phyloP scores from a whole-genome alignment of 2,888 invertebrate genomes.

The Magallana nippona region DNA sequence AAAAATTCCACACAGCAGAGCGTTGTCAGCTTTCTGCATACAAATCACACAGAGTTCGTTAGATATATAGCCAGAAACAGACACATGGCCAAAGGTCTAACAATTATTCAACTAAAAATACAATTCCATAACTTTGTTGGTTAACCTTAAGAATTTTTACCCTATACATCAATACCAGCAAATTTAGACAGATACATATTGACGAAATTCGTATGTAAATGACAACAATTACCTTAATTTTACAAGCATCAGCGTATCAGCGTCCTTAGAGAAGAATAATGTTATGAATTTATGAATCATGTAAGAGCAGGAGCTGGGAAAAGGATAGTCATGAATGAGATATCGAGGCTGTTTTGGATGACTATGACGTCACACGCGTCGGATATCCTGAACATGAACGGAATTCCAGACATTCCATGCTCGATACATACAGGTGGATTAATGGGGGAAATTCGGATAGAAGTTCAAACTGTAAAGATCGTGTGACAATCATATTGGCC shows the following conservation, averaged over 20 bases:
- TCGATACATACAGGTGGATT: slow-evolving; percentile 31
- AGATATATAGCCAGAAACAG: neutral
- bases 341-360: slow-evolving; percentile 11
- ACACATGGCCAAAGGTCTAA: neutral
- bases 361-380: neutral
- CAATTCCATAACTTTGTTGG: neutral
- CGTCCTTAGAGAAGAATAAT: neutral
- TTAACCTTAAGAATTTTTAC: neutral
- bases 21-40: slow-evolving; percentile 13
- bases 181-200: neutral
- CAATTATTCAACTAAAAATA: slow-evolving; percentile 17
- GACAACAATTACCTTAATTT: slow-evolving; percentile 16
- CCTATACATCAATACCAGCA: slow-evolving; percentile 12
- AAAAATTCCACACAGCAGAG: neutral
- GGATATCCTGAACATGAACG: slow-evolving; percentile 24
- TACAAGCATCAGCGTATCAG: slow-evolving; percentile 15
- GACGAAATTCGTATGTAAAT: slow-evolving; percentile 14
- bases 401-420: slow-evolving; percentile 3
- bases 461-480: slow-evolving; percentile 32
- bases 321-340: slow-evolving; percentile 18
- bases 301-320: neutral
- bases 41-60: neutral
- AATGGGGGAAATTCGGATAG: slow-evolving; percentile 27
- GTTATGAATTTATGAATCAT: slow-evolving; percentile 19
- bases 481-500: slow-evolving; percentile 17